Evolutionary conservation across 2,888 invertebrate genomes (phyloP).

Genomic region (Empis stercorea): DNA sequence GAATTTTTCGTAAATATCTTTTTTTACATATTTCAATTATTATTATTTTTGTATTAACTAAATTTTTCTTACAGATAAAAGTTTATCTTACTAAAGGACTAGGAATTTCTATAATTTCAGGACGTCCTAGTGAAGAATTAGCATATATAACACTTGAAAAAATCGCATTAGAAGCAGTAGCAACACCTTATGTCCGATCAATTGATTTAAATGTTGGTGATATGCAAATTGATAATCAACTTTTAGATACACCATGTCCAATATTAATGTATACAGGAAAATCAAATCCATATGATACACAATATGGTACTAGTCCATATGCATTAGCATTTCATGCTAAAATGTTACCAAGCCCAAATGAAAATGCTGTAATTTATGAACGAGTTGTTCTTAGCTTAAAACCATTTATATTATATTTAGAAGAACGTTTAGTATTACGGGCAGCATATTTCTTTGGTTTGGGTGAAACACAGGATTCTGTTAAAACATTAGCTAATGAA

Average conservation of each 20-base stretch:
- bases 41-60: not conserved
- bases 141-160: constrained; percentile 57
- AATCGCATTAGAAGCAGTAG: constrained; percentile 48
- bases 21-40: too few relatives aligned
- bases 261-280: constrained; percentile 66
- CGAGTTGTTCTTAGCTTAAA: constrained; percentile 70
- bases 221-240: constrained; percentile 81
- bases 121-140: constrained; percentile 65
- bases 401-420: constrained; percentile 72
- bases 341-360: constrained; percentile 53
- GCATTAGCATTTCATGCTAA: constrained; percentile 72
- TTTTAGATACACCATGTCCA: constrained; percentile 73
- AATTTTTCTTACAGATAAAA: constrained; percentile 41
- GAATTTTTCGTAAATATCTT: constrained; percentile 7
- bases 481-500: constrained; percentile 59
- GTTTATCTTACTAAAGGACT: constrained; percentile 42
- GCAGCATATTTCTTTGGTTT: constrained; percentile 49
- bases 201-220: constrained; percentile 61
- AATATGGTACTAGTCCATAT: constrained; percentile 32
- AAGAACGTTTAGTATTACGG: constrained; percentile 71
- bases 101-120: constrained; percentile 65
- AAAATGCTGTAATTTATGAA: constrained; percentile 81
- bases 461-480: constrained; percentile 43
- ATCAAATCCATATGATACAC: constrained; percentile 34
- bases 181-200: constrained; percentile 41